phyloP scores from a whole-genome alignment of 2,888 invertebrate species.

The Prenolepis imparis region DNA sequence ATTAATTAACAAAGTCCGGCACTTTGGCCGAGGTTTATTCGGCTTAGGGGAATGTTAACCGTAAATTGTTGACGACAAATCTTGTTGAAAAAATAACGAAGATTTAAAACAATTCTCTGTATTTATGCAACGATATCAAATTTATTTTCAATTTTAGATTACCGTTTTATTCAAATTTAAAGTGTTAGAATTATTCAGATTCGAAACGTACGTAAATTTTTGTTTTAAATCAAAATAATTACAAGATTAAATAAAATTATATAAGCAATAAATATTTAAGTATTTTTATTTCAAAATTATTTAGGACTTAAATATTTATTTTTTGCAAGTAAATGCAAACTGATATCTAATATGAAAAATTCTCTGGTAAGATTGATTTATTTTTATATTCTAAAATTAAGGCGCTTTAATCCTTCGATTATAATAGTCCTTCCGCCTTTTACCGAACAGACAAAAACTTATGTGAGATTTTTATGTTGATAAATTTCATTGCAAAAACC shows the following conservation, averaged over 20 bases:
- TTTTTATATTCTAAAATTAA: background rate
- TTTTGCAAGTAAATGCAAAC: background rate
- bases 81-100: background rate
- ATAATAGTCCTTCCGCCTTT: constrained; percentile 12
- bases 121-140: background rate
- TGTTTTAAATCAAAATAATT: background rate
- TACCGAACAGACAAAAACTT: background rate
- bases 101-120: background rate
- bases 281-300: background rate
- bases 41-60: constrained; percentile 13
- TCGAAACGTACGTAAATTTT: background rate
- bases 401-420: background rate
- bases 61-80: background rate
- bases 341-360: background rate
- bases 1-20: constrained; percentile 46
- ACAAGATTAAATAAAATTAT: constrained; percentile 7
- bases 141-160: background rate
- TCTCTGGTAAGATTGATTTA: too few relatives aligned
- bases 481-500: constrained; percentile 22
- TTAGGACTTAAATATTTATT: background rate
- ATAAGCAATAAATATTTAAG: constrained; percentile 11
- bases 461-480: constrained; percentile 2
- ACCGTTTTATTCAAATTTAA: background rate
- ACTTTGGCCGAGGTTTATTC: constrained; percentile 31
- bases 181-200: background rate